Evolutionary conservation across 2,797 vertebrate genomes (phyloP).

Genomic region (Sebastes nivosus): DNA sequence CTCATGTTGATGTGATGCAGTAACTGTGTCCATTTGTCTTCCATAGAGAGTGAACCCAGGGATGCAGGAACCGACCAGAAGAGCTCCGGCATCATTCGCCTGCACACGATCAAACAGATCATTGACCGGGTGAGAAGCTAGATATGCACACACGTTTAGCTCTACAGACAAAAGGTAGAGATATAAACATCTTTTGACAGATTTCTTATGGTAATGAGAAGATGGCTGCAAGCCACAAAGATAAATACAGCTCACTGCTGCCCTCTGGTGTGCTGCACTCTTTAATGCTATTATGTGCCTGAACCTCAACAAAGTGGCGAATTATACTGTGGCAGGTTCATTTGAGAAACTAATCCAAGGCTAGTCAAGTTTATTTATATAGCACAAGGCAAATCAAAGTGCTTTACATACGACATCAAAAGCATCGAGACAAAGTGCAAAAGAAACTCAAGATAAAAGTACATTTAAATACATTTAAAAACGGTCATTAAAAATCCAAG

Average conservation of each 20-base stretch:
- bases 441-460: too few species aligned
- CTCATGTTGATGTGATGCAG: constrained; percentile 38
- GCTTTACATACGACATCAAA: too few species aligned
- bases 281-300: too few species aligned
- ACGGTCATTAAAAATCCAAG: too few species aligned
- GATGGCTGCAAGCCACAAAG: neutral
- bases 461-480: too few species aligned
- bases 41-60: constrained; percentile 93
- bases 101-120: constrained; percentile 99
- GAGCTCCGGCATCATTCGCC: constrained; percentile 96
- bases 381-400: too few species aligned
- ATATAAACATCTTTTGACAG: constrained; percentile 1
- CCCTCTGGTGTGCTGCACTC: constrained; percentile 62
- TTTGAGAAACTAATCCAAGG: neutral
- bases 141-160: neutral
- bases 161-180: neutral
- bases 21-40: constrained; percentile 48
- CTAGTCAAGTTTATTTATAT: too few species aligned
- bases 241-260: constrained; percentile 59
- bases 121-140: constrained; percentile 89
- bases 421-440: too few species aligned
- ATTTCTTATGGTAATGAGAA: constrained; percentile 37
- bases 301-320: neutral
- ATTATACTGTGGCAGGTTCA: neutral
- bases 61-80: constrained; percentile 97